These are phyloP conservation scores for Acrocephalus kingi DNA, from an alignment of 2,113 vertebrate species.

Conservation along the genomic window DNA sequence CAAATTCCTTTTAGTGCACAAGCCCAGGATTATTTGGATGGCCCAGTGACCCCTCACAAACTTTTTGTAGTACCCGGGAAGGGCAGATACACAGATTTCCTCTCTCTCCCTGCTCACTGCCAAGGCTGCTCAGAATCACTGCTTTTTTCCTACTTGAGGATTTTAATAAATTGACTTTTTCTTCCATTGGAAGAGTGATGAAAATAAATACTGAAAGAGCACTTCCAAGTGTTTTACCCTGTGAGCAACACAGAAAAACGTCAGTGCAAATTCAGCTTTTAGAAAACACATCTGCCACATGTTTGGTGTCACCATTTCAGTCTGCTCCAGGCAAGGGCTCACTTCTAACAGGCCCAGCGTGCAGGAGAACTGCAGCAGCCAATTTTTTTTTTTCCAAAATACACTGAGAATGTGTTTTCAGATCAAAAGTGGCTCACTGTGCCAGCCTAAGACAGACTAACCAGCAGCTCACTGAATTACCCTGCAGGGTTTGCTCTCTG, in stretches of 20 bases:
- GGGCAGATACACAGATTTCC: constrained; percentile 33
- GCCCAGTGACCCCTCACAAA: constrained; percentile 44
- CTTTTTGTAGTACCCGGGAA: neutral
- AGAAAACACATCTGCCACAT: neutral
- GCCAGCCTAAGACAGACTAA: neutral
- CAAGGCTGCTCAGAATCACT: constrained; percentile 17
- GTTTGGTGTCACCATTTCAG: neutral
- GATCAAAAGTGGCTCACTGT: neutral
- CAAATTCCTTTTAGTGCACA: constrained; percentile 37
- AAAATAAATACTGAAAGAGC: neutral
- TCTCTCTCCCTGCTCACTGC: neutral
- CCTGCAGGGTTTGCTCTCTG: neutral
- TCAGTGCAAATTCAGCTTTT: neutral
- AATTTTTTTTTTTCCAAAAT: neutral
- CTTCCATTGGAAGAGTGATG: neutral
- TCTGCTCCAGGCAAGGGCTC: neutral
- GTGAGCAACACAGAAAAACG: neutral
- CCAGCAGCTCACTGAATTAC: neutral
- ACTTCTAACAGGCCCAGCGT: neutral
- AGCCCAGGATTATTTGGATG: neutral
- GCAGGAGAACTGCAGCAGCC: neutral
- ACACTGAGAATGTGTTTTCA: neutral
- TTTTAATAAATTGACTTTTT: neutral
- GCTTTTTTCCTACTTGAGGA: neutral
- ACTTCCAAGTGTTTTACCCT: neutral